phyloP scores from a whole-genome alignment of 2,888 invertebrate genomes.

The Hirtodrosophila cameraria region DNA sequence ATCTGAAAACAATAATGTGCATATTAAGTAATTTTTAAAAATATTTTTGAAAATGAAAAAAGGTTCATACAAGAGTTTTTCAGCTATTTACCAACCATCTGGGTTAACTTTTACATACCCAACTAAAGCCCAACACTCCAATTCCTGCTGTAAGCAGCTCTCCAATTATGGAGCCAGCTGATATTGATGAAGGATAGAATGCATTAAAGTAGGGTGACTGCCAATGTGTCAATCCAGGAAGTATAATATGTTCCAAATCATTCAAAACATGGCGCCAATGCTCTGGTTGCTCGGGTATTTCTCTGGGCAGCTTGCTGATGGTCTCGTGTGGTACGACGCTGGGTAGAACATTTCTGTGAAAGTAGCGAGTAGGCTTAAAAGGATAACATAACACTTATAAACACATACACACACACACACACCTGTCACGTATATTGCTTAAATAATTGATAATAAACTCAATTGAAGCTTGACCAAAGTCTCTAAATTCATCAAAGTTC shows the following conservation, averaged over 20 bases:
- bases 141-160: slow-evolving; percentile 75
- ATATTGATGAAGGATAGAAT: slow-evolving; percentile 71
- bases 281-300: slow-evolving; percentile 75
- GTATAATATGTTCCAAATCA: slow-evolving; percentile 71
- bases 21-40: too few species aligned
- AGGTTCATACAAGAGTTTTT: too few species aligned
- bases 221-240: slow-evolving; percentile 77
- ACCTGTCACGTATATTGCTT: slow-evolving; percentile 92
- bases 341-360: slow-evolving; percentile 68
- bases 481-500: slow-evolving; percentile 91
- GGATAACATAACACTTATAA: slow-evolving; percentile 18
- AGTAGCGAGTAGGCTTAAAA: slow-evolving; percentile 29
- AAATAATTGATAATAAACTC: slow-evolving; percentile 96
- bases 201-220: slow-evolving; percentile 79
- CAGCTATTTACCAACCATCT: too few species aligned
- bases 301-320: slow-evolving; percentile 62
- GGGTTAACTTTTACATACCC: slow-evolving; percentile 78
- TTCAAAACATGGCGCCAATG: slow-evolving; percentile 68
- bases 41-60: too few species aligned
- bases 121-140: slow-evolving; percentile 75
- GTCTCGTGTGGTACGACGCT: slow-evolving; percentile 59
- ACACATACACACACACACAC: slow-evolving; percentile 63
- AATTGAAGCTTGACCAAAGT: slow-evolving; percentile 93
- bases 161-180: slow-evolving; percentile 76
- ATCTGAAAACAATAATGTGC: too few species aligned